Evolutionary conservation across 2,797 vertebrate species (phyloP).

Genomic region (Acanthopagrus latus): DNA sequence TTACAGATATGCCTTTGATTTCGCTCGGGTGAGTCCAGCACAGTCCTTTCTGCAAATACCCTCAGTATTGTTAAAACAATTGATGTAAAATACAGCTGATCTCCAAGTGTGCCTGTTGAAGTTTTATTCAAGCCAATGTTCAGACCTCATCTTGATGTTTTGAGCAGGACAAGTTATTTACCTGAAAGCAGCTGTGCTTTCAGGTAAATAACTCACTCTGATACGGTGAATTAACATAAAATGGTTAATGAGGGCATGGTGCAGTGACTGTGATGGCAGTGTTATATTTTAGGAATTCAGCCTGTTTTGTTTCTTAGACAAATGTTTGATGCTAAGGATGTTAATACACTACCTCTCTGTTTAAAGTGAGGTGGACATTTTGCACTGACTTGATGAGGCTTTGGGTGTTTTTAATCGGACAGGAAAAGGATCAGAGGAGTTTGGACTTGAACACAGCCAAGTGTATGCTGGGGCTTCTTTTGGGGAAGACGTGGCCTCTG

Average conservation of each 20-base stretch:
- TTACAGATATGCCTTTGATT: constrained; percentile 99
- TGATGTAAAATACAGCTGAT: constrained; percentile 4
- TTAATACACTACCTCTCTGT: neutral
- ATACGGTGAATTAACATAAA: constrained; percentile 22
- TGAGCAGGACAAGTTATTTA: constrained; percentile 22
- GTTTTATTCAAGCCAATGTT: neutral
- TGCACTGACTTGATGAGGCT: constrained; percentile 25
- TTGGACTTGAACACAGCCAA: constrained; percentile 99
- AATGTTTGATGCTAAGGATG: neutral
- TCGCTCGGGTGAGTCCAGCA: constrained; percentile 94
- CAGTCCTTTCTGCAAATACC: neutral
- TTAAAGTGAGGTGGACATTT: constrained; percentile 11
- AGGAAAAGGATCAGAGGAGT: constrained; percentile 99
- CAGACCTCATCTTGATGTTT: constrained; percentile 13
- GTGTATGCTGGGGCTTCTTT: constrained; percentile 98
- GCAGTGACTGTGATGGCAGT: neutral
- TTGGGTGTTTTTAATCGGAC: constrained; percentile 70
- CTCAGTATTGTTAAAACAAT: constrained; percentile 1
- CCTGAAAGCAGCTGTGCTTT: neutral
- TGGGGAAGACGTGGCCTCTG: constrained; percentile 98
- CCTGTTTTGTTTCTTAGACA: neutral
- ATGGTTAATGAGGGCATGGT: constrained; percentile 15
- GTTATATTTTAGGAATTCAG: constrained; percentile 8
- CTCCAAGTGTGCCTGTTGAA: neutral
- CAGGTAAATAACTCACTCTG: constrained; percentile 10